Percentiles rank a stretch among this genome's conserved stretches.
phyloP scores from a whole-genome alignment of 2,113 vertebrate genomes.

The Aplodontia rufa region DNA sequence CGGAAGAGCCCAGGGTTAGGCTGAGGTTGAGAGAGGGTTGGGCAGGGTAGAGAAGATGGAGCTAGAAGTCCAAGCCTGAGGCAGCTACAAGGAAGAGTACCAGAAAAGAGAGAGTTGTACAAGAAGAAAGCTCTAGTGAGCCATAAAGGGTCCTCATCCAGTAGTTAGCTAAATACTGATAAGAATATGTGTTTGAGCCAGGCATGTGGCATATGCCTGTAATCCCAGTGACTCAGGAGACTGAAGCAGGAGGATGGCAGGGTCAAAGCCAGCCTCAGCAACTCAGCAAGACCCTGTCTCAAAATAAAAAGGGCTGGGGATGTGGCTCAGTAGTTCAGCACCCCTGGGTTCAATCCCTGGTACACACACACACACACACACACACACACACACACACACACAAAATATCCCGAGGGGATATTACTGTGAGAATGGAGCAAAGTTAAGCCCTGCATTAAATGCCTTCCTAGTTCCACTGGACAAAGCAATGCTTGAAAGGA shows the following conservation, averaged over 20 bases:
- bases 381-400: too few species aligned
- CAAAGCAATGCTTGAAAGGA: too few species aligned
- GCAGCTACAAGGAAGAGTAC: background rate
- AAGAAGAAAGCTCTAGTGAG: background rate
- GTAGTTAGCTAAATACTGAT: too few species aligned
- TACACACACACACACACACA: too few species aligned
- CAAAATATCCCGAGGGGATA: background rate
- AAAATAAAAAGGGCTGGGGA: too few species aligned
- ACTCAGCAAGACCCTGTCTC: too few species aligned
- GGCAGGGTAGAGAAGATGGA: background rate
- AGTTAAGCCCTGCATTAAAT: background rate
- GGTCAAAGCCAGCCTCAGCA: too few species aligned
- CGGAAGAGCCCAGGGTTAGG: background rate
- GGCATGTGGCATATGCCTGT: background rate
- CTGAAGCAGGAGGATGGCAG: too few species aligned
- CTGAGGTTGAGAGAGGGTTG: background rate
- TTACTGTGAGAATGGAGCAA: background rate
- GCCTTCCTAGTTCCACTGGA: background rate
- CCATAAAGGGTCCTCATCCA: background rate
- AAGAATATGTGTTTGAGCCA: too few species aligned
- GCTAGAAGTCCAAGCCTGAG: background rate
- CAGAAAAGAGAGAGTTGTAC: background rate
- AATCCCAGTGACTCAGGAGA: too few species aligned
- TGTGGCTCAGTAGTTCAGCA: too few species aligned
- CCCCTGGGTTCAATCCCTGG: too few species aligned